These are phyloP conservation scores for Xerus inauris DNA, from an alignment of 2,113 vertebrate genomes.

Conservation along the genomic window DNA sequence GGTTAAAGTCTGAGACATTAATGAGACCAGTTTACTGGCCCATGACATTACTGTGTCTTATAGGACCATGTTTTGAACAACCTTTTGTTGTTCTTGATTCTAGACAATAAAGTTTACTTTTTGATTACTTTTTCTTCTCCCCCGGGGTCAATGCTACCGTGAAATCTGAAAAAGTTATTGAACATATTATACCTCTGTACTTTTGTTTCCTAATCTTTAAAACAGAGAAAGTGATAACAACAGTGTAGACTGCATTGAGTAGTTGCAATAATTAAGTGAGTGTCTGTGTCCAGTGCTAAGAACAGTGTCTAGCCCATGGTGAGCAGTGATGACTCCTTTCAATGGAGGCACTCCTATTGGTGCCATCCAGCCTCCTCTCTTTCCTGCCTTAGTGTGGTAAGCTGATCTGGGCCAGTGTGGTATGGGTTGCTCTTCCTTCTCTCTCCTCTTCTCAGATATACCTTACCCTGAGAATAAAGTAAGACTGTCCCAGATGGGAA, in stretches of 20 bases:
- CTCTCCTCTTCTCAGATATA: not conserved
- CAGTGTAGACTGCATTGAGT: not conserved
- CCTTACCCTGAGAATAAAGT: not conserved
- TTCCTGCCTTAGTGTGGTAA: not conserved
- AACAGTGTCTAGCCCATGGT: not conserved
- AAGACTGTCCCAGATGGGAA: not conserved
- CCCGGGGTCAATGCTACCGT: not conserved
- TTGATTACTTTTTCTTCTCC: not conserved
- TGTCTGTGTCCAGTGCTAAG: not conserved
- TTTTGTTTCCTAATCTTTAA: slow-evolving; percentile 32
- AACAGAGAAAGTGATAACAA: not conserved
- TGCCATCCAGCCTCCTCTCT: not conserved
- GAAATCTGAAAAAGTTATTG: not conserved
- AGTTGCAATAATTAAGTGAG: not conserved
- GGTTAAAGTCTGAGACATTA: not conserved
- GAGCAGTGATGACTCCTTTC: not conserved
- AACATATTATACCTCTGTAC: not conserved
- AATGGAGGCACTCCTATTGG: not conserved
- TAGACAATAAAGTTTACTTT: not conserved
- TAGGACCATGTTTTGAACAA: not conserved
- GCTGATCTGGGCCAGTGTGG: not conserved
- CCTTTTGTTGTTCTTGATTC: not conserved
- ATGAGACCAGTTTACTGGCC: not conserved
- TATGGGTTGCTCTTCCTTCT: not conserved
- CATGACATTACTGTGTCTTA: not conserved